Evolutionary conservation across 2,113 vertebrate species (phyloP), one percentile per base, ranked within the genome.

Genomic region (Albula goreensis): DNA sequence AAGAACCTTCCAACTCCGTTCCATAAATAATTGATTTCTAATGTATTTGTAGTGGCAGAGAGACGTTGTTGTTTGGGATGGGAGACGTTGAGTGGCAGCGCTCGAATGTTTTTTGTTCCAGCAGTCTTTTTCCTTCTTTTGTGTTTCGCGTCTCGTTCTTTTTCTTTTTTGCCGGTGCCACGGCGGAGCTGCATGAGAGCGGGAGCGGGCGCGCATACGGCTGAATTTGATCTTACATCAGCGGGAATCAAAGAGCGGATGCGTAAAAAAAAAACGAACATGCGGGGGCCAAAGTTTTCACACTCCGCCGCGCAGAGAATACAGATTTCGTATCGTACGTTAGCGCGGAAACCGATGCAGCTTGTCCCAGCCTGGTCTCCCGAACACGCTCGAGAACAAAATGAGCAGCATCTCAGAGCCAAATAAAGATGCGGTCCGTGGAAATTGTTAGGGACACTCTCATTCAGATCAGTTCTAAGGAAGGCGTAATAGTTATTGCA

Each of bases 11-110:
- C 70, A 93, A 95, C 93, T 94, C 89, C 85, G 89, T 91, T 93
- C 93, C 94, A 94, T 96, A 93, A 95, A 95, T 95, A 95, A 96
- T 95, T 94, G 94, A 96, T 96, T 93, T 93, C 90, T 94, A 95
- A 95, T 94, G 94, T 94, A 94, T 95, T 93, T 93, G 93, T 93
- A 93, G 90, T 94, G 94, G 94, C 95, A 95, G 93, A 86, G 92
- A 92, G 91, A 92, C 85, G 90, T 90, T 83, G 91, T 93, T 95
- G 94, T 95, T 95, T 93, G 93, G 94, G 91, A 93, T 90, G 91
- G 92, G 91, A 92, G 91, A 90, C 94, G 93, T 91, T 93, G 95
- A 96, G 94, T 94, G 94, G 93, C 93, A 95, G 91, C 92, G 88
- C 91, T 93, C 90, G 90, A 19, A 93, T 94, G 31, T 41, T 41